Evolutionary conservation across 2,888 invertebrate genomes (phyloP), one percentile per base, ranked within the genome.

Genomic region (Netelia virgata): DNA sequence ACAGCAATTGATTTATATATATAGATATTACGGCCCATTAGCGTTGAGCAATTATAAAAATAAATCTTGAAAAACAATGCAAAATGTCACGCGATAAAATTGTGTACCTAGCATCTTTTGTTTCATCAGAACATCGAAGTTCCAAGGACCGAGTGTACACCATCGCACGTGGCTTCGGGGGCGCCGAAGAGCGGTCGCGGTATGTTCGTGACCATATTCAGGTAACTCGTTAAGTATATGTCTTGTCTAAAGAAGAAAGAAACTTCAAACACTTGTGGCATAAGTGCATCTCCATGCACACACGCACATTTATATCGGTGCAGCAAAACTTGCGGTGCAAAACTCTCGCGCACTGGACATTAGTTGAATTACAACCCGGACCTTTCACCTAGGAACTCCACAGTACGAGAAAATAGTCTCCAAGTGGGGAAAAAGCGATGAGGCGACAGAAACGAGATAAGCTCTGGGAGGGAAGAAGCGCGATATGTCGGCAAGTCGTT

Each of bases 131-230:
- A 36, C 6, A 6, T 6, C 36, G 6, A 36, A 36, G 36, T 6
- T 5, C 5, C 0, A 0, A 36, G 28, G 28, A 3, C 36, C 36
- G 36, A 47, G 14, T 47, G 14, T 14, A 47, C 14, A 3, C 14
- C 11, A 14, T 14, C 10, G 47, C 47, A 47, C 47, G 14, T 14
- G 14, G 14, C 36, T 36, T 36, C 36, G 14, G 11, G 14, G 47
- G 14, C 47, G 47, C 47, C 47, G 14, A 63, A 73, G 68, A 69
- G 55, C 43, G 64, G 53, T 70, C 86, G 81, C 85, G 78, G 84
- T 82, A 69, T 88, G 87, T 87, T 87, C 88, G 86, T 86, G 89
- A 89, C 88, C 88, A 88, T 90, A 89, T 88, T 83, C 85, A 84
- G 84, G 73, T 69, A 72, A 86, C 87, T 88, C 90, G 87, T 90